These are phyloP conservation scores for Aphidoletes aphidimyza DNA, from an alignment of 2,888 invertebrate genomes.

Conservation along the genomic window DNA sequence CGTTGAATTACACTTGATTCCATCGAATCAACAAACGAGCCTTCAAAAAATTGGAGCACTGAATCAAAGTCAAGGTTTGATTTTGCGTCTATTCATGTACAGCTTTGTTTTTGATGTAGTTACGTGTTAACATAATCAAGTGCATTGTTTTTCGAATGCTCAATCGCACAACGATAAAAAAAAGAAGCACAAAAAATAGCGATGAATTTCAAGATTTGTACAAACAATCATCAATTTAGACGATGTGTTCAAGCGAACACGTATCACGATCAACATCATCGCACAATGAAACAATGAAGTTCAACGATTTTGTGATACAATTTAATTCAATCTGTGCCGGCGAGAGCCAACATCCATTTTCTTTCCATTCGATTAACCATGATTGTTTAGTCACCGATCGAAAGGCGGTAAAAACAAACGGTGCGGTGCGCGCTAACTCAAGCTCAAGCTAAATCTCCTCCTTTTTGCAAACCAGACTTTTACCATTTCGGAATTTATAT, in stretches of 20 bases:
- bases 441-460: not conserved
- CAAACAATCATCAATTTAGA: constrained; percentile 5
- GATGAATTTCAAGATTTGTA: constrained; percentile 22
- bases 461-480: not conserved
- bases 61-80: constrained; percentile 40
- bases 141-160: not conserved
- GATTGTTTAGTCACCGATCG: not conserved
- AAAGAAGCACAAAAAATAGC: not conserved
- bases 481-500: not conserved
- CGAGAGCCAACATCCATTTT: constrained; percentile 7
- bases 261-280: not conserved
- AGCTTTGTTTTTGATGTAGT: not conserved
- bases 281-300: constrained; percentile 42
- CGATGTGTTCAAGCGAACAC: constrained; percentile 1
- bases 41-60: not conserved
- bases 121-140: constrained; percentile 42
- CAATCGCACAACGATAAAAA: not conserved
- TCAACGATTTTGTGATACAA: constrained; percentile 43
- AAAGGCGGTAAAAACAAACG: not conserved
- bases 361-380: constrained; percentile 12
- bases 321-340: not conserved
- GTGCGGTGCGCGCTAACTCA: not conserved
- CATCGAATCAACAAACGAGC: not conserved
- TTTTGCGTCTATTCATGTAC: too few species aligned
- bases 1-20: not conserved